Base-by-base conservation (phyloP, 2,888 invertebrate genomes). In the Selenia dentaria region DNA sequence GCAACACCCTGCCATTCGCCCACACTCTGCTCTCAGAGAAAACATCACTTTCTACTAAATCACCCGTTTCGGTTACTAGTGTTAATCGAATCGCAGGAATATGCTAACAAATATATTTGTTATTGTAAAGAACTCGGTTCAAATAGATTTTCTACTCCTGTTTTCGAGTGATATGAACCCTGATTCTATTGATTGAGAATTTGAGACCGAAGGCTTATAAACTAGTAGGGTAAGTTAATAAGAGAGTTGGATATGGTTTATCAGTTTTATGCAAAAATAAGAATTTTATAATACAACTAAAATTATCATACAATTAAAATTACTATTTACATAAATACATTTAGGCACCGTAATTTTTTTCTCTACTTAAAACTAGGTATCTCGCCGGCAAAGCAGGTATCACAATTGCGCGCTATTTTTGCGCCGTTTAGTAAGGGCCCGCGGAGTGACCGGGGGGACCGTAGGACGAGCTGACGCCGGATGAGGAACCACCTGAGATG, bases 381-480 rank as follows among this genome's bases (percentile, higher is more conserved):
- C 78, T 85, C 86, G 88, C 86, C 86, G 87, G 83, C 88, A 74
- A 70, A 83, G 82, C 87, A 84, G 85, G 79, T 90, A 90, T 89
- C 89, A 89, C 90, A 89, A 78, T 78, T 73, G 74, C 68, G 75
- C 72, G 79, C 79, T 52, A 33, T 50, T 51, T 44, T 54, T 54
- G 80, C 78, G 72, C 70, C 59, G 59, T 69, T 81, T 92, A 92
- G 79, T 94, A 94, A 56, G 94, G 94, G 73, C 94, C 94, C 69
- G 93, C 93, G 70, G 94, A 94, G 70, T 92, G 92, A 54, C 92
- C 93, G 69, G 94, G 94, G 70, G 93, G 91, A 51, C 94, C 94
- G 84, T 94, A 94, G 56, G 88, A 92, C 65, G 91, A 73, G 90
- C 92, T 92, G 68, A 92, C 92, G 47, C 74, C 67, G 10, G 32